A percentile compares a stretch with the other conserved stretches of the same genome.
Evolutionary conservation across 2,113 vertebrate species (phyloP).

Genomic region (Notarius lentiginosus): DNA sequence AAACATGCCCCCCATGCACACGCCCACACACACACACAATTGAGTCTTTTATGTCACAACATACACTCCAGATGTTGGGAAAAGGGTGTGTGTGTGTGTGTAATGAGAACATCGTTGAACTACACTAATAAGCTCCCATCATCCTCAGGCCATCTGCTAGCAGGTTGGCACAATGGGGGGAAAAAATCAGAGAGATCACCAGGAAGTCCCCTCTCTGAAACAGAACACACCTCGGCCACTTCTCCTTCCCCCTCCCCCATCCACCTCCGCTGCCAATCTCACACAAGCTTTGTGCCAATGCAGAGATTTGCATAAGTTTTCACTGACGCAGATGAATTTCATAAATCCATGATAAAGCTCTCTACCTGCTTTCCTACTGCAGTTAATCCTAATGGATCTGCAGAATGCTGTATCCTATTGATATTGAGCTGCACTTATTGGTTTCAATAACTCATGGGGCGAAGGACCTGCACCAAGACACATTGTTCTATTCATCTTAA

Average conservation of each 20-base stretch:
- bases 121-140: conserved; percentile 46
- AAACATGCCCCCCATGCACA: too few species aligned
- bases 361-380: conserved; percentile 14
- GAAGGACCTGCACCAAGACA: conserved; percentile 32
- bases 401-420: conserved; percentile 13
- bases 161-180: conserved; percentile 46
- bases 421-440: conserved; percentile 37
- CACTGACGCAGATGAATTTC: conserved; percentile 24
- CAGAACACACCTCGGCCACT: conserved; percentile 39
- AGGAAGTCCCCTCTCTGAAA: conserved; percentile 53
- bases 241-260: not conserved
- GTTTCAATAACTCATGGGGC: conserved; percentile 14
- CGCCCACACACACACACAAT: not conserved
- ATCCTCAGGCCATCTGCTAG: conserved; percentile 50
- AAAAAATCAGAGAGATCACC: conserved; percentile 45
- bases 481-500: not conserved
- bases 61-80: conserved; percentile 28
- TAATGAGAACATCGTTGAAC: conserved; percentile 32
- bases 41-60: conserved; percentile 19
- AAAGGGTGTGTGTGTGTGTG: not conserved
- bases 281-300: conserved; percentile 11
- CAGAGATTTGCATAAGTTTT: conserved; percentile 42
- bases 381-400: not conserved
- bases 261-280: conserved; percentile 17
- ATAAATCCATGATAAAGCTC: conserved; percentile 18